Conservation (phyloP, 2,797 vertebrate species). For the Hemibagrus guttatus region DNA sequence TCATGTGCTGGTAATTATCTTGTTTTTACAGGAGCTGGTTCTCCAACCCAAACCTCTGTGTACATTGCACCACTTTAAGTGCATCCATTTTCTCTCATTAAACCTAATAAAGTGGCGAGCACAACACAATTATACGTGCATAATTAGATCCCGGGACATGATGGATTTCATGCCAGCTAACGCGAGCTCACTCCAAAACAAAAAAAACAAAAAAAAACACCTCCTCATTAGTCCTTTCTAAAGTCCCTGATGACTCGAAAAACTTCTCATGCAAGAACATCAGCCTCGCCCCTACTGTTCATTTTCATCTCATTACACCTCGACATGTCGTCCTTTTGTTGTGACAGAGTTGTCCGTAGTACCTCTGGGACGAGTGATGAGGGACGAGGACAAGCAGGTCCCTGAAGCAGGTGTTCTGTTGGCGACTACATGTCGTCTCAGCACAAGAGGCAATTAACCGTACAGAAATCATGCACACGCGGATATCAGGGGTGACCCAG, state of each 20-base stretch:
- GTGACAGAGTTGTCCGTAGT: conserved; percentile 26
- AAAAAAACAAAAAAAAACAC: conserved; percentile 68
- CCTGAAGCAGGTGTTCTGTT: conserved; percentile 54
- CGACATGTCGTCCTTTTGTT: conserved; percentile 38
- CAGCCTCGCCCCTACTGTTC: conserved; percentile 28
- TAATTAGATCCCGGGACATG: conserved; percentile 72
- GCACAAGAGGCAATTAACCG: conserved; percentile 43
- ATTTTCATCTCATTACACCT: conserved; percentile 47
- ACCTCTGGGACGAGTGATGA: neutral
- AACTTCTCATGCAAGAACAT: conserved; percentile 34
- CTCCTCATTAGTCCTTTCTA: conserved; percentile 72
- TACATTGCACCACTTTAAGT: conserved; percentile 53
- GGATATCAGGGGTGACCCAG: conserved; percentile 39
- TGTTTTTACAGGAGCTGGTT: conserved; percentile 35
- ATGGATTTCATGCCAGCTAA: conserved; percentile 74
- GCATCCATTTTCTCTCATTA: conserved; percentile 62
- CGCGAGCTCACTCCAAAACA: conserved; percentile 59
- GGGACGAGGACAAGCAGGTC: conserved; percentile 37
- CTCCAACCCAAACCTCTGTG: conserved; percentile 24
- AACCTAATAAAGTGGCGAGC: conserved; percentile 57
- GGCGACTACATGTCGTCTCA: conserved; percentile 36
- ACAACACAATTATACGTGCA: conserved; percentile 69
- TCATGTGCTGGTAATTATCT: conserved; percentile 35
- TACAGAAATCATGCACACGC: conserved; percentile 33
- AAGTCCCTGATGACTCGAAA: conserved; percentile 49